Evolutionary conservation across 2,113 vertebrate species (phyloP), one percentile per base, ranked within the genome.

Genomic region (Misgurnus mizolepis): DNA sequence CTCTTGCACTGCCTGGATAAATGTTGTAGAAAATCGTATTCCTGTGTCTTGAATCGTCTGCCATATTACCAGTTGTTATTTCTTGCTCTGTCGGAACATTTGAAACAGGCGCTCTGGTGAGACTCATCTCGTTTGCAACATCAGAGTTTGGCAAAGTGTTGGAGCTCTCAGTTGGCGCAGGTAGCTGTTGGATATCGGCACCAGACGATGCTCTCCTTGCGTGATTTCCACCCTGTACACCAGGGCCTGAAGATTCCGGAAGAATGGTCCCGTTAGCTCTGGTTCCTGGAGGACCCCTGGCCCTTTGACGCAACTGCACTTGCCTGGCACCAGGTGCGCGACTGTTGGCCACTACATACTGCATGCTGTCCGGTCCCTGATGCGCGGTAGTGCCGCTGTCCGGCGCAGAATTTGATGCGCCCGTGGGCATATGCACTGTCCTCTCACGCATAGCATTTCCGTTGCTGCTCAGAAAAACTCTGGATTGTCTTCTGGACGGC

Each of bases 21-120:
- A 85, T 17, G 85, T 94, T 94, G 79, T 94, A 92, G 49, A 93
- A 89, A 56, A 95, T 83, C 0, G 89, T 90, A 76, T 95, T 95
- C 77, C 90, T 81, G 84, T 90, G 91, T 47, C 90, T 89, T 7
- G 93, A 91, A 68, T 94, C 92, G 39, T 93, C 93, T 79, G 86
- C 68, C 88, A 93, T 91, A 11, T 82, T 82, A 6, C 89, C 85
- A 10, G 83, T 34, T 5, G 18, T 55, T 43, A 15, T 18, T 8
- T 41, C 40, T 0, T 79, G 82, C 22, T 89, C 88, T 7, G 67
- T 85, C 27, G 79, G 67, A 45, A 6, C 39, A 0, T 41, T 40
- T 0, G 78, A 27, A 17, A 81, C 73, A 0, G 58, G 61, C 39
- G 6, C 41, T 64, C 75, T 61, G 22, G 43, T 5, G 49, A 67